Evolutionary conservation across 2,113 vertebrate genomes (phyloP).

Genomic region (Melozone crissalis): DNA sequence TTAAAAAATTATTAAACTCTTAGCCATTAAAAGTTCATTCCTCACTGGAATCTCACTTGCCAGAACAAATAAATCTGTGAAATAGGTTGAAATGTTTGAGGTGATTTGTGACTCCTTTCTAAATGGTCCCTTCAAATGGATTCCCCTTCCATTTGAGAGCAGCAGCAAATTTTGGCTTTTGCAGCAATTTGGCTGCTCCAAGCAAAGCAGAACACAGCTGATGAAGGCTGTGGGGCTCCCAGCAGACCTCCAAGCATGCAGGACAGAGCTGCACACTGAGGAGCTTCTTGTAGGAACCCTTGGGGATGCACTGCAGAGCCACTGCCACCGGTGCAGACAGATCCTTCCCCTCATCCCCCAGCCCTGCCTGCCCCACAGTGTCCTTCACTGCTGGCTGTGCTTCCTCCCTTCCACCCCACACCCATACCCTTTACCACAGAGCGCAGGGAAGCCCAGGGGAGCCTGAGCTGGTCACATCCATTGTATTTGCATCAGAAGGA

Average conservation of each 20-base stretch:
- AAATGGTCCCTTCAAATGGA: background rate
- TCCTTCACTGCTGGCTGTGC: background rate
- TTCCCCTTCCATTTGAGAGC: background rate
- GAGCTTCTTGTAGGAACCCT: background rate
- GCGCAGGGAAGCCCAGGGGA: background rate
- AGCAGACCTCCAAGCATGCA: accelerated
- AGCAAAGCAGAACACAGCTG: background rate
- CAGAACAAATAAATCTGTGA: background rate
- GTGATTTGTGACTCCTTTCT: background rate
- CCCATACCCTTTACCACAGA: background rate
- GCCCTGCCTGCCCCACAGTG: background rate
- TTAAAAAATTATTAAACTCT: background rate
- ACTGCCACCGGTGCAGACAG: accelerated
- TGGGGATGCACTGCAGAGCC: accelerated
- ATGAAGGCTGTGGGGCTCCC: background rate
- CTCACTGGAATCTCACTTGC: background rate
- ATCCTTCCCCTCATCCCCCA: background rate
- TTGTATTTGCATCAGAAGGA: background rate
- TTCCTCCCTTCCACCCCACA: background rate
- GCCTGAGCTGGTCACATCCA: accelerated
- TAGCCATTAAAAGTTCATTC: background rate
- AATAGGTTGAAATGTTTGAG: background rate
- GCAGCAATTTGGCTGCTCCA: background rate
- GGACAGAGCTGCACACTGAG: background rate
- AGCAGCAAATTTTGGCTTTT: background rate